Percentiles rank a stretch among this genome's conserved stretches.
Conservation (phyloP, 2,113 vertebrate species). For the Thamnaconus septentrionalis region DNA sequence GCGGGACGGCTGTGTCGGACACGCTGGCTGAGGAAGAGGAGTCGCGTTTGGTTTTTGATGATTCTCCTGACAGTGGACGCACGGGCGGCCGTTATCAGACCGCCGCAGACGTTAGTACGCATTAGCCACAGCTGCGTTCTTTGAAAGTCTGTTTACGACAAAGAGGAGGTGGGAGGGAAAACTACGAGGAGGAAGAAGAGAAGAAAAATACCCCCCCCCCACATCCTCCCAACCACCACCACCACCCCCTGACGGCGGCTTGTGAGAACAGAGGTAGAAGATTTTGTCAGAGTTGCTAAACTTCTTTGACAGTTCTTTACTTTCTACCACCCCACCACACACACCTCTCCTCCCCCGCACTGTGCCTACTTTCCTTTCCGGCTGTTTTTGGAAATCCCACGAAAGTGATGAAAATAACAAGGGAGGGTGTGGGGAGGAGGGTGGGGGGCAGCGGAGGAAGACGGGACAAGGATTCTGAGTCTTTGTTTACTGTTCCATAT, state of each 20-base stretch:
- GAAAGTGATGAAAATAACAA: slow-evolving; percentile 38
- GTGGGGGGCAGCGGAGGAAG: slow-evolving; percentile 38
- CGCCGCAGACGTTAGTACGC: slow-evolving; percentile 24
- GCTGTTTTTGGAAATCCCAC: slow-evolving; percentile 68
- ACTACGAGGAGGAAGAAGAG: slow-evolving; percentile 22
- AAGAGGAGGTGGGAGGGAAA: slow-evolving; percentile 27
- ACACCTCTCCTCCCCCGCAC: slow-evolving; percentile 22
- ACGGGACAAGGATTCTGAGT: slow-evolving; percentile 49
- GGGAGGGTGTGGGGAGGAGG: slow-evolving; percentile 35
- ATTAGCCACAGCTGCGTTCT: background rate
- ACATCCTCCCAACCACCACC: no score
- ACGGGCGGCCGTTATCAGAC: slow-evolving; percentile 33
- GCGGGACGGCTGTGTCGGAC: slow-evolving; percentile 38
- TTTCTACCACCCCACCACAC: slow-evolving; percentile 30
- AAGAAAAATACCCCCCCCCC: background rate
- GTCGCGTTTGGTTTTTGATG: slow-evolving; percentile 20
- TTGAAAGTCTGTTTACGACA: slow-evolving; percentile 28
- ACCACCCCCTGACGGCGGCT: slow-evolving; percentile 15
- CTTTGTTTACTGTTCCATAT: slow-evolving; percentile 76
- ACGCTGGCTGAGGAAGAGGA: background rate
- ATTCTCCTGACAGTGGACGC: slow-evolving; percentile 20
- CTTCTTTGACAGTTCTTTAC: slow-evolving; percentile 76
- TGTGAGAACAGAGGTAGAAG: slow-evolving; percentile 39
- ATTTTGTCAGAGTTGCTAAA: slow-evolving; percentile 63
- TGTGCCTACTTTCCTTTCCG: slow-evolving; percentile 64